Evolutionary conservation across 1,140 invertebrate genomes (phyloP).

Genomic region (Pinna nobilis): DNA sequence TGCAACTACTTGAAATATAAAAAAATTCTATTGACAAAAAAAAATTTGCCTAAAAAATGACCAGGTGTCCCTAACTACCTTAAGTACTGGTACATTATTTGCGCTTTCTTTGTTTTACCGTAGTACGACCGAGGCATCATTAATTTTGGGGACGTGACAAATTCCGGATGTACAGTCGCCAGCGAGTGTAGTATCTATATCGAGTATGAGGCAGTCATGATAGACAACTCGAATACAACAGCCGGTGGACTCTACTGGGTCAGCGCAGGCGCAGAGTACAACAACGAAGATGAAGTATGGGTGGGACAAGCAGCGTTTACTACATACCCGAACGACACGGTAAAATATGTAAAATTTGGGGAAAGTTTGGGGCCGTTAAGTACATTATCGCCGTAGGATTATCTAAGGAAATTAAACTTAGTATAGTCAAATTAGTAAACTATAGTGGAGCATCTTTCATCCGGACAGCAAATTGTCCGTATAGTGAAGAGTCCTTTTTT

Average conservation of each 20-base stretch:
- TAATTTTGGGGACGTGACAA: constrained; percentile 72
- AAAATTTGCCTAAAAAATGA: too few species aligned
- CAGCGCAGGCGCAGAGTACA: constrained; percentile 76
- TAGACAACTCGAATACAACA: constrained; percentile 62
- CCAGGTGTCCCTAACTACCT: background rate
- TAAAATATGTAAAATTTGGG: too few species aligned
- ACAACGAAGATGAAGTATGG: constrained; percentile 74
- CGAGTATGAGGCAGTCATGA: constrained; percentile 71
- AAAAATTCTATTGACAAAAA: too few species aligned
- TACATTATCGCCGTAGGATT: too few species aligned
- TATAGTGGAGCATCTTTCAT: too few species aligned
- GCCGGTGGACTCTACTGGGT: constrained; percentile 68
- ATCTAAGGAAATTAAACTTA: too few species aligned
- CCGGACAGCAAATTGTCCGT: too few species aligned
- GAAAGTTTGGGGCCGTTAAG: too few species aligned
- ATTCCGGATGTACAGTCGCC: constrained; percentile 39
- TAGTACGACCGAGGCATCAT: constrained; percentile 75
- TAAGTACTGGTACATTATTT: background rate
- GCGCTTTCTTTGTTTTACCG: constrained; percentile 29
- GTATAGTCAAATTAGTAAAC: too few species aligned
- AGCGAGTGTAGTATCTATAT: constrained; percentile 58
- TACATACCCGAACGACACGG: constrained; percentile 2
- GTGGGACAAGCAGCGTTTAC: constrained; percentile 71
- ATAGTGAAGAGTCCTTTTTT: too few species aligned
- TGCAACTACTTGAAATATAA: too few species aligned